A percentile compares a stretch with the other conserved stretches of the same genome.
phyloP scores from a whole-genome alignment of 2,113 vertebrate species.

The Mastomys coucha region DNA sequence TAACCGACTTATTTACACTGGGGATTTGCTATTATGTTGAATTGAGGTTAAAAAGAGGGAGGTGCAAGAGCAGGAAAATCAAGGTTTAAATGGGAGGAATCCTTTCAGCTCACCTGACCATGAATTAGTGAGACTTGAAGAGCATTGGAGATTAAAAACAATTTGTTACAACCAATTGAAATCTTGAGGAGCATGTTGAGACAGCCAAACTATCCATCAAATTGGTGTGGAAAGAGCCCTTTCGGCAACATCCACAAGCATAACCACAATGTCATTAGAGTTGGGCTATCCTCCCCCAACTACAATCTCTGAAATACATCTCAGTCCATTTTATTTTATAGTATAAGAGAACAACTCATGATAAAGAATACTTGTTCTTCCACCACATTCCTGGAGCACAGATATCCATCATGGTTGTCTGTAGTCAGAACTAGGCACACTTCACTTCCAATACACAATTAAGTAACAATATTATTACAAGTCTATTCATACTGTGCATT shows the following conservation, averaged over 20 bases:
- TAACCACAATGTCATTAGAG: background rate
- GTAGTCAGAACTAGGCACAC: background rate
- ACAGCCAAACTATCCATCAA: background rate
- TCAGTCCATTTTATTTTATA: background rate
- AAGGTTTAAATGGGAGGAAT: background rate
- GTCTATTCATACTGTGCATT: background rate
- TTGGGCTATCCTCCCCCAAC: background rate
- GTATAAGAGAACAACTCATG: background rate
- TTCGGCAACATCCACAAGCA: background rate
- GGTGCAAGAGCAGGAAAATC: background rate
- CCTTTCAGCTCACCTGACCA: background rate
- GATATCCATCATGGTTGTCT: background rate
- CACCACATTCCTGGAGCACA: background rate
- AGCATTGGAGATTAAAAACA: background rate
- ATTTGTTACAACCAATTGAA: background rate
- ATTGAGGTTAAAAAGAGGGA: background rate
- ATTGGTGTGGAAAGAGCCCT: background rate
- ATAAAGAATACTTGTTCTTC: background rate
- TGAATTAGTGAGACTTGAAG: slow-evolving; percentile 5
- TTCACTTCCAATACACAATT: background rate
- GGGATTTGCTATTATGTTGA: background rate
- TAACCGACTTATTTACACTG: background rate
- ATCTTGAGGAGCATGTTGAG: background rate
- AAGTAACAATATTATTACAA: slow-evolving; percentile 15
- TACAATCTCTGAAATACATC: background rate